Percentiles rank a stretch among this genome's conserved stretches.
Conservation (phyloP, 2,797 vertebrate species). For the Centroberyx gerrardi region DNA sequence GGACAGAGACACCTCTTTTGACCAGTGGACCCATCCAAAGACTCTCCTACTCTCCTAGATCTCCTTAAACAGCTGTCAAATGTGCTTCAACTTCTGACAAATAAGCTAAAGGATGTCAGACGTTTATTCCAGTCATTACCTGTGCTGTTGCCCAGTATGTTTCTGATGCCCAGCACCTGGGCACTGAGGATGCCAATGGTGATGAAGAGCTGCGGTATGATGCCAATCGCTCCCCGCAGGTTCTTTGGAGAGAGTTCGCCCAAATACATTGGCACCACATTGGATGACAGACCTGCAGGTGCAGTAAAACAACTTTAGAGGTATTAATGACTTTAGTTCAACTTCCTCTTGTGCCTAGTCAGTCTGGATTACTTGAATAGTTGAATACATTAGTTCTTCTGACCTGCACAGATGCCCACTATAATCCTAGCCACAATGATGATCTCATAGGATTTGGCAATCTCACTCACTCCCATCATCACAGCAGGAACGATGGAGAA, state of each 20-base stretch:
- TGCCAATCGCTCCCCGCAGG: slow-evolving; percentile 90
- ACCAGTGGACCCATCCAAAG: background rate
- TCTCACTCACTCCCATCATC: slow-evolving; percentile 92
- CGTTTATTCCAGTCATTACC: slow-evolving; percentile 76
- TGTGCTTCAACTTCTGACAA: background rate
- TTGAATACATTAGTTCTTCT: slow-evolving; percentile 31
- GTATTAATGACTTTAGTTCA: background rate
- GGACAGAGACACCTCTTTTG: background rate
- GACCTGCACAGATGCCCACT: slow-evolving; percentile 95
- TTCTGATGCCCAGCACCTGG: slow-evolving; percentile 91
- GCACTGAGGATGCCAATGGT: slow-evolving; percentile 93
- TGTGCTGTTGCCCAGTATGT: slow-evolving; percentile 85
- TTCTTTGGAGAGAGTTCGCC: slow-evolving; percentile 95
- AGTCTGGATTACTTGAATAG: background rate
- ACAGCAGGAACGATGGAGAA: slow-evolving; percentile 94
- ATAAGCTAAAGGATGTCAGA: background rate
- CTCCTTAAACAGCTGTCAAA: too few species aligned
- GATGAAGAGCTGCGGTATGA: slow-evolving; percentile 94
- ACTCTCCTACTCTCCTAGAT: background rate
- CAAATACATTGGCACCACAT: slow-evolving; percentile 96
- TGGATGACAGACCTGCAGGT: slow-evolving; percentile 92
- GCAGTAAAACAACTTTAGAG: background rate
- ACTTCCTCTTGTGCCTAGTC: background rate
- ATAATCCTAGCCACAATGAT: slow-evolving; percentile 91
- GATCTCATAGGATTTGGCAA: slow-evolving; percentile 89